Evolutionary conservation across 2,113 vertebrate genomes (phyloP).

Genomic region (Potamarius usumacintae): DNA sequence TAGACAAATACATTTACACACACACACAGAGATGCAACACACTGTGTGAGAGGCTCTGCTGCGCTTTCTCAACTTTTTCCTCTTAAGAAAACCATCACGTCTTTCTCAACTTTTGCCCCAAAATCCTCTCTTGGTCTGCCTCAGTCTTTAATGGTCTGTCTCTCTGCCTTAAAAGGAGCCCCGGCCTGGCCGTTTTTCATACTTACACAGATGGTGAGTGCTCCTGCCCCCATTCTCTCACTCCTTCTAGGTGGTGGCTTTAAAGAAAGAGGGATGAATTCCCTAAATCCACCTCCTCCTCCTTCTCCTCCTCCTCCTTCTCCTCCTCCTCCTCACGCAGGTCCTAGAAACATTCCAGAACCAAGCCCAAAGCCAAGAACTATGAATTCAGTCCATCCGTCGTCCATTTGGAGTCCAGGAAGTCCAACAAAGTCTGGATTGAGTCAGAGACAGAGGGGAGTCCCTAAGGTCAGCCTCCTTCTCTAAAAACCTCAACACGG

Average conservation of each 20-base stretch:
- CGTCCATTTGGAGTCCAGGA: slow-evolving; percentile 24
- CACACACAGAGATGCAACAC: slow-evolving; percentile 30
- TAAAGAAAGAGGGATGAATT: slow-evolving; percentile 55
- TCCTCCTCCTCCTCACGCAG: slow-evolving; percentile 57
- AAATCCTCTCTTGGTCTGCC: background rate
- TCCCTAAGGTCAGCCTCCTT: slow-evolving; percentile 47
- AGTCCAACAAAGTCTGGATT: slow-evolving; percentile 36
- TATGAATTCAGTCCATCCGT: slow-evolving; percentile 29
- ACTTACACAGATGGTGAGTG: slow-evolving; percentile 89
- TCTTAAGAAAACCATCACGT: background rate
- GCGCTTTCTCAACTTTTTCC: background rate
- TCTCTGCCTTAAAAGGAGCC: slow-evolving; percentile 30
- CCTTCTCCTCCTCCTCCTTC: slow-evolving; percentile 54
- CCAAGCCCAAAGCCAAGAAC: slow-evolving; percentile 42
- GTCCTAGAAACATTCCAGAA: slow-evolving; percentile 49
- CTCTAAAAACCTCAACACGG: slow-evolving; percentile 56
- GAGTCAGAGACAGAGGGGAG: slow-evolving; percentile 27
- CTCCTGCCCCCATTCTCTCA: slow-evolving; percentile 85
- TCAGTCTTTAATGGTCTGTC: background rate
- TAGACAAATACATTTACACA: slow-evolving; percentile 19
- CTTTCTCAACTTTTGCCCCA: background rate
- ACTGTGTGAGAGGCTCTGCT: background rate
- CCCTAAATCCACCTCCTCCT: slow-evolving; percentile 39
- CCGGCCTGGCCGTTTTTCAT: slow-evolving; percentile 46
- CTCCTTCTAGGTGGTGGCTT: slow-evolving; percentile 62